Evolutionary conservation across 2,888 invertebrate species (phyloP), one percentile per base, ranked within the genome.

Genomic region (Drosophila borborema): DNA sequence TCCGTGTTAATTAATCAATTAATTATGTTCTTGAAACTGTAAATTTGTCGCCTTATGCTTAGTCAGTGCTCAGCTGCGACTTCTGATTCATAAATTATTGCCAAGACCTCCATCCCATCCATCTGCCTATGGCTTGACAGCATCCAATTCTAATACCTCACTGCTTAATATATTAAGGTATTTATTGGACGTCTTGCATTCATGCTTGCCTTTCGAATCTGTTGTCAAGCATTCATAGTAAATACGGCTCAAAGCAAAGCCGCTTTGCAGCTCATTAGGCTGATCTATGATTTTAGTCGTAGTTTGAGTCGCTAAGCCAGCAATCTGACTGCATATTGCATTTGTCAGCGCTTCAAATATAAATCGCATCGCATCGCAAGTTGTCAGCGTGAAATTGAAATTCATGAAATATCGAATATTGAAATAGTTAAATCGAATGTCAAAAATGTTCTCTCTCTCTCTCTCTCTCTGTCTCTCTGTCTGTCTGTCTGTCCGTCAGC

Each of bases 1-100:
- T 72, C 77, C 65, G 63, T 66, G 86, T 81, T 88, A 88, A 86
- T 89, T 88, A 88, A 86, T 67, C 80, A 90, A 86, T 88, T 83
- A 90, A 90, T 90, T 81, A 86, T 76, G 77, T 74, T 80, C 80
- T 77, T 72, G 76, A 81, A 79, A 77, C 74, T 89, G 77, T 74
- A 89, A 85, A 85, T 89, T 88, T 85, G 88, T 76, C 73, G 76
- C 75, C 51, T 34, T 48, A 68, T 72, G 64, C 70, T 62, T 36
- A 36, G 53, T 48, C 51, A 60, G 41, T 31, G 43, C n/a, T 36
- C 40, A 55, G 48, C 34, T 14, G 20, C 45, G 12, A 20, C 28
- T 54, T 14, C 67, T 38, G 62, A 69, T 71, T 71, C 64, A 84
- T 82, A 77, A 82, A 74, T 89, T 75, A 82, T 59, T 63, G 49